A percentile compares a stretch with the other conserved stretches of the same genome.
These are phyloP conservation scores for Cepaea hortensis DNA, from an alignment of 2,888 invertebrate genomes.

Conservation along the genomic window DNA sequence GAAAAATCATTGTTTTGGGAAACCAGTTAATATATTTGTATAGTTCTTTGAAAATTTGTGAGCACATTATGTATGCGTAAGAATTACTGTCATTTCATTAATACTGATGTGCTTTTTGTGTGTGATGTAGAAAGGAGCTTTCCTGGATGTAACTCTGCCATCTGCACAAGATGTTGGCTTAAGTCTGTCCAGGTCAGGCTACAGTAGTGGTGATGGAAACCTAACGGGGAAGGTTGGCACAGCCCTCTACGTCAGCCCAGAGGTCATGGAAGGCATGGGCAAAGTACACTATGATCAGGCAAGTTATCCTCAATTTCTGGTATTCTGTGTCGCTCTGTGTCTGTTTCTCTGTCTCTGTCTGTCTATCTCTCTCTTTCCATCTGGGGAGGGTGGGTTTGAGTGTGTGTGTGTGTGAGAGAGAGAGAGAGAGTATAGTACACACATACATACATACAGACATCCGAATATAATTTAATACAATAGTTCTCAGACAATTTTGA, in stretches of 20 bases:
- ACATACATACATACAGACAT: no score
- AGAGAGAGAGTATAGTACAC: no score
- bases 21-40: no score
- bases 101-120: background rate
- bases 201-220: conserved; percentile 65
- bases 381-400: background rate
- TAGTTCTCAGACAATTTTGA: no score
- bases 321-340: background rate
- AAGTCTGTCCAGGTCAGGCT: conserved; percentile 57
- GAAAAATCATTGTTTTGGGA: no score
- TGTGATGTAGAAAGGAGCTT: conserved; percentile 43
- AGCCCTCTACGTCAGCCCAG: conserved; percentile 95
- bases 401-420: background rate
- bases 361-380: no score
- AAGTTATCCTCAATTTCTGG: background rate
- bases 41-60: no score
- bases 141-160: conserved; percentile 56
- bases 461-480: no score
- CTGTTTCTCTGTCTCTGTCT: no score
- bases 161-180: conserved; percentile 55
- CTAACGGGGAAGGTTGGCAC: conserved; percentile 92
- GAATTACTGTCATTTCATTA: no score
- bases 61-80: no score
- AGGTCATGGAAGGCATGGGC: conserved; percentile 84
- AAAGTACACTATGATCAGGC: conserved; percentile 81